phyloP scores from a whole-genome alignment of 35 echinoderm and acorn worm genomes.

The Antedon bifida region DNA sequence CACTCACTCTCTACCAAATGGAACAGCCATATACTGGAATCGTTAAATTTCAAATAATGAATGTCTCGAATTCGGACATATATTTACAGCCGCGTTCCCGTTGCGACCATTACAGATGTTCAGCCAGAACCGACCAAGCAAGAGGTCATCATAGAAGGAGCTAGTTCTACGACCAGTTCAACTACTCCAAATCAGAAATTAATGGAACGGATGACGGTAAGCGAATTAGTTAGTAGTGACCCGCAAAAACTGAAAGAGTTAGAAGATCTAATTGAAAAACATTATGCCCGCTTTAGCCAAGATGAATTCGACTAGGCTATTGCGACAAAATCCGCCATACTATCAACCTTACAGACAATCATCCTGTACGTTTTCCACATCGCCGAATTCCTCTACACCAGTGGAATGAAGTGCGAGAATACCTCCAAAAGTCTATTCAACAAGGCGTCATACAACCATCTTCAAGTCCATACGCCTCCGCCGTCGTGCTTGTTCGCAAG shows the following conservation, averaged over 20 bases:
- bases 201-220: not conserved
- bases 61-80: slow-evolving; percentile 11
- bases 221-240: not conserved
- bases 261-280: slow-evolving; percentile 4
- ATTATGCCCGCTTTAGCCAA: slow-evolving; percentile 8
- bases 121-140: too few species aligned
- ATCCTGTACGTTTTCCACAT: slow-evolving; percentile 8
- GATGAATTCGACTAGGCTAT: slow-evolving; percentile 20
- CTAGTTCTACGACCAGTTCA: not conserved
- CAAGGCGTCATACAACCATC: slow-evolving; percentile 2
- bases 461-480: slow-evolving; percentile 26
- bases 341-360: slow-evolving; percentile 1
- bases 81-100: slow-evolving; percentile 28
- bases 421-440: slow-evolving; percentile 6
- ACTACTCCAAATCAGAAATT: not conserved
- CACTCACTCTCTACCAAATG: slow-evolving; percentile 19
- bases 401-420: slow-evolving; percentile 13
- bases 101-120: not conserved
- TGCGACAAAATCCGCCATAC: not conserved
- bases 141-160: not conserved
- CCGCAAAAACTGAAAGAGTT: not conserved
- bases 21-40: slow-evolving; percentile 21
- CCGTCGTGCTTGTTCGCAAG: slow-evolving; percentile 22
- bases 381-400: slow-evolving; percentile 19
- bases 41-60: slow-evolving; percentile 22